Conservation (phyloP, 2,888 invertebrate genomes). For the Fabriciana adippe region DNA sequence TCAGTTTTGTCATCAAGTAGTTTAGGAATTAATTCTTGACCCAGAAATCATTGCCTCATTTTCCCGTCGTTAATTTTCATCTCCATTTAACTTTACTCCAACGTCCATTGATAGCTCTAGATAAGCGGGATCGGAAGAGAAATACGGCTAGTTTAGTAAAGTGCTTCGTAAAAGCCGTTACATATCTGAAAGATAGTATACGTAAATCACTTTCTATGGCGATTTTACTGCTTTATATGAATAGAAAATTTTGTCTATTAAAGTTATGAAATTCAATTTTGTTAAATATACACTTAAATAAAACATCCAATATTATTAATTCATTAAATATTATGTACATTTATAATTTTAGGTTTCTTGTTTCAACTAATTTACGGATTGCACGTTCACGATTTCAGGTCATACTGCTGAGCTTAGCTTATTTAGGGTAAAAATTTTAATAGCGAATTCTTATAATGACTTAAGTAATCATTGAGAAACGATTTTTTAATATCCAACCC, state of each 20-base stretch:
- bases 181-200: constrained; percentile 30
- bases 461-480: too few species aligned
- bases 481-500: too few species aligned
- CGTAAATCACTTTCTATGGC: constrained; percentile 28
- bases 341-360: too few species aligned
- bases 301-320: background rate
- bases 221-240: constrained; percentile 15
- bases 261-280: background rate
- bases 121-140: constrained; percentile 51
- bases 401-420: too few species aligned
- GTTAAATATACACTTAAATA: background rate
- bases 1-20: constrained; percentile 64
- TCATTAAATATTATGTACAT: too few species aligned
- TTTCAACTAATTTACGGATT: too few species aligned
- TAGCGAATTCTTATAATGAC: background rate
- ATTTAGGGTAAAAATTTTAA: background rate
- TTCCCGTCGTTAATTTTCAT: constrained; percentile 66
- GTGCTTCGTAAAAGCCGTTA: constrained; percentile 37
- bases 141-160: constrained; percentile 49
- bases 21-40: constrained; percentile 61
- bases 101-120: constrained; percentile 49
- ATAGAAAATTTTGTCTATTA: background rate
- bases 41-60: constrained; percentile 52
- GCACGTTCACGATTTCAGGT: too few species aligned
- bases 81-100: constrained; percentile 67